Base-by-base conservation (phyloP, 2,888 invertebrate species). In the Caenorhabditis panamensis region DNA sequence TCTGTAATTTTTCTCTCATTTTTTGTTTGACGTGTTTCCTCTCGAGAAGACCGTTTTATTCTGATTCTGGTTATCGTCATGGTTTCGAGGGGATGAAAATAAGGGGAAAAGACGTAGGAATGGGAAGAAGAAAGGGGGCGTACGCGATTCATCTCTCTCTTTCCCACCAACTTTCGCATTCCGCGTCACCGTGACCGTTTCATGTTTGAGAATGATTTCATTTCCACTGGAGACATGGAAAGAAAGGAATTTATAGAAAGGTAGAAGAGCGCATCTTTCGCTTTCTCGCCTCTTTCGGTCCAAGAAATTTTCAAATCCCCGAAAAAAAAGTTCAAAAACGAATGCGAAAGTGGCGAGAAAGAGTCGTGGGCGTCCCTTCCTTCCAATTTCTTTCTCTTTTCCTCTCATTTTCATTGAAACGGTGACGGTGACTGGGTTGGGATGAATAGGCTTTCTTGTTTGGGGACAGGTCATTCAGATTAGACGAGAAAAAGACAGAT, bases 291-390 rank as follows among this genome's bases (percentile, higher is more conserved):
- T n/a, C 51, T 54, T 54, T 54, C 54, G n/a, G n/a, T 53, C 53
- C n/a, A 3, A 41, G 41, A 31, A 49, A 47, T 53, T 64, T 53
- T 28, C 16, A n/a, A 20, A 18, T 11, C 31, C 31, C 9, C 4
- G 31, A 4, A 6, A 24, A 16, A 41, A 41, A 41, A 41, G 5
- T 36, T 36, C 6, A 36, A 36, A n/a, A 59, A 47, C 53, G 22
- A 72, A 36, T 63, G 63, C 58, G 64, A 72, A 72, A 72, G 58
- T 64, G 56, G 64, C 72, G 72, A 72, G 64, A 64, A 63, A 72
- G 31, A n/a, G n/a, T 41, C 28, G 31, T 11, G 41, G 59, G 59
- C 24, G 36, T 20, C 53, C 26, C n/a, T 26, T 31, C 8, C 28
- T n/a, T 11, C 36, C 24, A 1, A 2, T 51, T 51, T 24, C 22